Conservation (phyloP, 2,797 vertebrate genomes). For the Ctenochaetus hawaiiensis region DNA sequence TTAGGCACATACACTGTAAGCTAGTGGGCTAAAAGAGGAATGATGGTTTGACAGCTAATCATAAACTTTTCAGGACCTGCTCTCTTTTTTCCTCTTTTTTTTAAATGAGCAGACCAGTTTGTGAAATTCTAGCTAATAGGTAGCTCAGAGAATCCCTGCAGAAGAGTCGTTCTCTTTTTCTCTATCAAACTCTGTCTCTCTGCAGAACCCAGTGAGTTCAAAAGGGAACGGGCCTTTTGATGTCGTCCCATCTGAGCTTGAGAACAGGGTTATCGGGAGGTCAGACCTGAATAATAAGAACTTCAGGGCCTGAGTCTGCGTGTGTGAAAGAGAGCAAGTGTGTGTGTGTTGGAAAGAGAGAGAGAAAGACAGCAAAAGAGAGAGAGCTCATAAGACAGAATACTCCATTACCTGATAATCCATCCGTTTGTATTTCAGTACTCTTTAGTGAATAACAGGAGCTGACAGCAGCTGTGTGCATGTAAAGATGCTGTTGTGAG, state of each 20-base stretch:
- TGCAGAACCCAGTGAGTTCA: slow-evolving; percentile 78
- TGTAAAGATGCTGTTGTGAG: slow-evolving; percentile 3
- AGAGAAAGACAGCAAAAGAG: slow-evolving; percentile 40
- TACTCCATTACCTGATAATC: slow-evolving; percentile 73
- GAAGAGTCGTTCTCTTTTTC: slow-evolving; percentile 40
- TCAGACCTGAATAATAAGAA: slow-evolving; percentile 82
- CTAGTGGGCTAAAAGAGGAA: slow-evolving; percentile 31
- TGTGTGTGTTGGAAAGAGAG: slow-evolving; percentile 33
- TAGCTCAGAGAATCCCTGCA: slow-evolving; percentile 30
- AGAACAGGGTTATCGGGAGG: slow-evolving; percentile 81
- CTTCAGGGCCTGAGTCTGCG: slow-evolving; percentile 61
- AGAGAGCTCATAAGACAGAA: slow-evolving; percentile 71
- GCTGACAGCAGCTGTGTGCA: slow-evolving; percentile 49
- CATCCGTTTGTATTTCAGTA: slow-evolving; percentile 63
- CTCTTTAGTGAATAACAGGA: slow-evolving; percentile 57
- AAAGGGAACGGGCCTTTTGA: slow-evolving; percentile 82
- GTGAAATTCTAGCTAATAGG: slow-evolving; percentile 52
- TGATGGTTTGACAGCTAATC: slow-evolving; percentile 61
- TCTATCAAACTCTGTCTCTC: slow-evolving; percentile 60
- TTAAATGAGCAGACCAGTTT: slow-evolving; percentile 37
- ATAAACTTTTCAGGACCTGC: slow-evolving; percentile 60
- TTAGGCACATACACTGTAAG: slow-evolving; percentile 48
- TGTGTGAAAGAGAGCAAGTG: slow-evolving; percentile 36
- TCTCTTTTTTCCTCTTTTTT: background rate
- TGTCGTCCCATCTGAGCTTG: slow-evolving; percentile 79